phyloP scores from a whole-genome alignment of 1,140 invertebrate genomes.

The Drosophila paulistorum region DNA sequence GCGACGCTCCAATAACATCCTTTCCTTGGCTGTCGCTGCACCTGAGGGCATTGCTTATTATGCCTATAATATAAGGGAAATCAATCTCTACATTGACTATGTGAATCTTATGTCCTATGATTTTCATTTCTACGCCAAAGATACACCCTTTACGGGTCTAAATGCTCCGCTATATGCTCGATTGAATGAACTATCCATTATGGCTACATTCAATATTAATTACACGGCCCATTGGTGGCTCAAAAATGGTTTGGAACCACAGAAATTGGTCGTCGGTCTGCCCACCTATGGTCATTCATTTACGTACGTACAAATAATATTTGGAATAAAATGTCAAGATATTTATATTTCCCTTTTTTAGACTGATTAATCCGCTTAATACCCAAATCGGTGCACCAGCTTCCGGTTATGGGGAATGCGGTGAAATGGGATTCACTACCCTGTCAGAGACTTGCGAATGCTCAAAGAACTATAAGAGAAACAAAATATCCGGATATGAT shows the following conservation, averaged over 20 bases:
- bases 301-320: slow-evolving; percentile 83
- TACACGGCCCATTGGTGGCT: slow-evolving; percentile 93
- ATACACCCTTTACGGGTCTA: slow-evolving; percentile 90
- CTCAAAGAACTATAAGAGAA: slow-evolving; percentile 83
- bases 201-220: slow-evolving; percentile 91
- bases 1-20: slow-evolving; percentile 84
- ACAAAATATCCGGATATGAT: slow-evolving; percentile 85
- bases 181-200: slow-evolving; percentile 86
- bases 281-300: slow-evolving; percentile 95
- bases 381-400: slow-evolving; percentile 88
- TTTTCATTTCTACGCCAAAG: slow-evolving; percentile 90
- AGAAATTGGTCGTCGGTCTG: slow-evolving; percentile 94
- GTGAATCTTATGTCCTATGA: slow-evolving; percentile 96
- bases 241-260: slow-evolving; percentile 89
- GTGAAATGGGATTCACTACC: slow-evolving; percentile 88
- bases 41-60: slow-evolving; percentile 88
- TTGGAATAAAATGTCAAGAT: no score
- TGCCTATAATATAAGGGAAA: slow-evolving; percentile 89
- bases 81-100: slow-evolving; percentile 93
- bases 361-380: slow-evolving; percentile 88
- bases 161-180: slow-evolving; percentile 90
- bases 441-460: slow-evolving; percentile 89
- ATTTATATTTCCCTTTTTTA: slow-evolving; percentile 58
- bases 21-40: slow-evolving; percentile 91
- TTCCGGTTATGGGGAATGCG: slow-evolving; percentile 86